Evolutionary conservation across 2,113 vertebrate genomes (phyloP).

Genomic region (Eurypyga helias): DNA sequence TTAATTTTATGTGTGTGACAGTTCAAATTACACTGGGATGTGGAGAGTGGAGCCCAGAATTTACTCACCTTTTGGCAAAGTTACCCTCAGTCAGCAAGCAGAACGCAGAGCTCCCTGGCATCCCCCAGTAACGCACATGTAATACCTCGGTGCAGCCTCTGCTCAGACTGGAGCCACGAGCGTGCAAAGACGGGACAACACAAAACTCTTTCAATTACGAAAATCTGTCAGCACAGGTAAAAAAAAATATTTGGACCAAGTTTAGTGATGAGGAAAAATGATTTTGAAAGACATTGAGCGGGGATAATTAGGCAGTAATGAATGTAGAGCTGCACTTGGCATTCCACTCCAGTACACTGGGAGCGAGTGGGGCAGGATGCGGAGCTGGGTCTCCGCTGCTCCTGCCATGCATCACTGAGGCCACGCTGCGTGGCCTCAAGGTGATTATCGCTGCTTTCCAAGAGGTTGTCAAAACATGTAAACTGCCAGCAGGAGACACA

Average conservation of each 20-base stretch:
- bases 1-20: not conserved
- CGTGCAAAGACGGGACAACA: not conserved
- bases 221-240: slow-evolving; percentile 62
- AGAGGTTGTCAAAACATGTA: slow-evolving; percentile 61
- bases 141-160: not conserved
- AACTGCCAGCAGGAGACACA: slow-evolving; percentile 50
- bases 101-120: not conserved
- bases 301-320: slow-evolving; percentile 72
- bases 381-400: not conserved
- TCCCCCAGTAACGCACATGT: not conserved
- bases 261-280: slow-evolving; percentile 36
- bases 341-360: slow-evolving; percentile 68
- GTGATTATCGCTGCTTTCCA: slow-evolving; percentile 46
- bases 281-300: slow-evolving; percentile 50
- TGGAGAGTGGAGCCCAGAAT: not conserved
- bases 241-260: slow-evolving; percentile 60
- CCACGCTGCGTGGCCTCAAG: slow-evolving; percentile 28
- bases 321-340: slow-evolving; percentile 54
- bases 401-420: slow-evolving; percentile 65
- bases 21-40: not conserved
- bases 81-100: not conserved
- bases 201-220: not conserved
- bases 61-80: not conserved
- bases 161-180: not conserved
- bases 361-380: not conserved